phyloP scores from a whole-genome alignment of 1,140 invertebrate species.

The Drosophila kepulauana region DNA sequence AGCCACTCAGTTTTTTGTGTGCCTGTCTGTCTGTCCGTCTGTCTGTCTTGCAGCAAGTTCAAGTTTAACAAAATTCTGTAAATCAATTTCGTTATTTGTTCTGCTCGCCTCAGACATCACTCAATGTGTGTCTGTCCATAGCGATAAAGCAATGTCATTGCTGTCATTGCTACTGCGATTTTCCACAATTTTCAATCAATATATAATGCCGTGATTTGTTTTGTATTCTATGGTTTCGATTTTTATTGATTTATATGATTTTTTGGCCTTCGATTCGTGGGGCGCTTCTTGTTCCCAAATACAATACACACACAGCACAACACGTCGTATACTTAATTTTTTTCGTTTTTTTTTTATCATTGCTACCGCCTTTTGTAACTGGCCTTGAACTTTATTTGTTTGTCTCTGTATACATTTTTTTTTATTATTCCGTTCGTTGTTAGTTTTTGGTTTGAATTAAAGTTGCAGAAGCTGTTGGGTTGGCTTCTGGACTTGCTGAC shows the following conservation, averaged over 20 bases:
- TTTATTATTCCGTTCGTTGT: neutral
- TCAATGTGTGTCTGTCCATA: neutral
- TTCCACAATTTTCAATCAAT: slow-evolving; percentile 63
- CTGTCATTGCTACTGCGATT: slow-evolving; percentile 52
- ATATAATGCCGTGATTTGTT: slow-evolving; percentile 53
- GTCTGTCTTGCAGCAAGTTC: slow-evolving; percentile 14
- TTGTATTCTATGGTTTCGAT: slow-evolving; percentile 16
- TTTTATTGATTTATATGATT: slow-evolving; percentile 69
- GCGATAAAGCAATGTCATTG: slow-evolving; percentile 4
- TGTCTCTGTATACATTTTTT: slow-evolving; percentile 16
- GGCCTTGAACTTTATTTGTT: slow-evolving; percentile 54
- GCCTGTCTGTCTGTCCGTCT: neutral
- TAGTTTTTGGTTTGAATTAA: neutral
- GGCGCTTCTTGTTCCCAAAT: slow-evolving; percentile 15
- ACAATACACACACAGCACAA: neutral
- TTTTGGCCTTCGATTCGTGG: slow-evolving; percentile 37
- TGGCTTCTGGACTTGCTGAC: slow-evolving; percentile 23
- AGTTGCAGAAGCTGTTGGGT: neutral
- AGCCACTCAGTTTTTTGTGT: neutral
- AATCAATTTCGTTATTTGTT: slow-evolving; percentile 43
- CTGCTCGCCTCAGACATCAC: slow-evolving; percentile 17
- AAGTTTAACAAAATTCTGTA: slow-evolving; percentile 36
- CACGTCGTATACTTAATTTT: slow-evolving; percentile 19
- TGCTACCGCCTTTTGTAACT: slow-evolving; percentile 45
- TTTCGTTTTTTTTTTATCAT: neutral